Evolutionary conservation across 2,888 invertebrate species (phyloP).

Genomic region (Vesta saturnalis): DNA sequence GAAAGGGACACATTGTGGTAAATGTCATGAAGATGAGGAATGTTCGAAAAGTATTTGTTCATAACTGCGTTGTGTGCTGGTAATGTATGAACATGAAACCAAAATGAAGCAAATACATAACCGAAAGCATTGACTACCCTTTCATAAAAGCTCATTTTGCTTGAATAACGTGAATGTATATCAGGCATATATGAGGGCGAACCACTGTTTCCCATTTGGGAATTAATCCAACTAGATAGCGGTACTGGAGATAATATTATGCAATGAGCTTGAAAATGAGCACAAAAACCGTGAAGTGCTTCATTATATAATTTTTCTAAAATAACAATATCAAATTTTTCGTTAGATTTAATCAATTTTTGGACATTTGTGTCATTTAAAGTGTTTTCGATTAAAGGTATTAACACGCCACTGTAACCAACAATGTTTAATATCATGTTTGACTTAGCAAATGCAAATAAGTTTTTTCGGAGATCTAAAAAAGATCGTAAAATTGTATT

Average conservation of each 20-base stretch:
- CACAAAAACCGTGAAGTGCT: constrained; percentile 57
- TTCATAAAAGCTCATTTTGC: constrained; percentile 65
- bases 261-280: constrained; percentile 53
- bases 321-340: constrained; percentile 56
- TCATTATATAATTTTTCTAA: constrained; percentile 61
- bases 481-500: too few relatives aligned
- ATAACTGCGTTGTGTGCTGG: constrained; percentile 47
- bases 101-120: constrained; percentile 58
- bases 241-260: constrained; percentile 59
- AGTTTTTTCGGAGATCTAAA: too few relatives aligned
- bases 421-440: too few relatives aligned
- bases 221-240: constrained; percentile 60
- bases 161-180: constrained; percentile 57
- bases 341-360: constrained; percentile 52
- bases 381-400: too few relatives aligned
- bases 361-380: constrained; percentile 56
- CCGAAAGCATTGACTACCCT: constrained; percentile 62
- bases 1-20: constrained; percentile 50
- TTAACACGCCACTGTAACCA: too few relatives aligned
- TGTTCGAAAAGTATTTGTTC: constrained; percentile 50
- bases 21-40: constrained; percentile 46
- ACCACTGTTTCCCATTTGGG: constrained; percentile 61
- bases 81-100: constrained; percentile 46
- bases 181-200: constrained; percentile 64
- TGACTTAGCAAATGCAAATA: too few relatives aligned